Evolutionary conservation across 2,888 invertebrate species (phyloP).

Genomic region (Holacanthella duospinosa): DNA sequence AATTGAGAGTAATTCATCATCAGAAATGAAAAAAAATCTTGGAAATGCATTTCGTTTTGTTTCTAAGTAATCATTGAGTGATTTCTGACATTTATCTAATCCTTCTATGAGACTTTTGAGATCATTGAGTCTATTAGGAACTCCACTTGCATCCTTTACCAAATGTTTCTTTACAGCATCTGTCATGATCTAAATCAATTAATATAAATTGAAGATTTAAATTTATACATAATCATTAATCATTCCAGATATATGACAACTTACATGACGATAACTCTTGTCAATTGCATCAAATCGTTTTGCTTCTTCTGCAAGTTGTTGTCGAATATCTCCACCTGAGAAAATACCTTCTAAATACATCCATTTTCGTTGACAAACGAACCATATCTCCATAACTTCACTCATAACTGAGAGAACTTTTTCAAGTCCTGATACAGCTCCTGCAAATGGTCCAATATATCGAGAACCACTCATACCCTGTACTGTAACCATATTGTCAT

Average conservation of each 20-base stretch:
- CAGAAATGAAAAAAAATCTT: conserved; percentile 86
- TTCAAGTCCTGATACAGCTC: conserved; percentile 75
- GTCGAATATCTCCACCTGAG: conserved; percentile 74
- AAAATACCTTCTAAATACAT: conserved; percentile 85
- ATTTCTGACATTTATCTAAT: conserved; percentile 81
- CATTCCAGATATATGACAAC: no score
- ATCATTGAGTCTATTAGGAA: conserved; percentile 61
- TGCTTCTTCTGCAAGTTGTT: conserved; percentile 78
- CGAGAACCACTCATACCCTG: conserved; percentile 85
- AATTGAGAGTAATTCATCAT: conserved; percentile 79
- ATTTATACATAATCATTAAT: no score
- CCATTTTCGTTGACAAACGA: conserved; percentile 79
- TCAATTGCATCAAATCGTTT: conserved; percentile 84
- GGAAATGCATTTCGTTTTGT: conserved; percentile 79
- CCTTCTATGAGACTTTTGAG: conserved; percentile 61
- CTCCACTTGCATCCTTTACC: conserved; percentile 67
- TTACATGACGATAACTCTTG: conserved; percentile 60
- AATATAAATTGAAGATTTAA: not conserved
- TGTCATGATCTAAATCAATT: conserved; percentile 58
- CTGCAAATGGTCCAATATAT: conserved; percentile 72
- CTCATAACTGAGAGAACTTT: conserved; percentile 64
- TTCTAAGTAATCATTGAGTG: conserved; percentile 78
- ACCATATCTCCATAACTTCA: conserved; percentile 81
- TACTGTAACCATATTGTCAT: conserved; percentile 79
- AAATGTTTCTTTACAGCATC: conserved; percentile 69